These are phyloP conservation scores for Arremon brunneinucha DNA, from an alignment of 2,797 vertebrate species.

Conservation along the genomic window DNA sequence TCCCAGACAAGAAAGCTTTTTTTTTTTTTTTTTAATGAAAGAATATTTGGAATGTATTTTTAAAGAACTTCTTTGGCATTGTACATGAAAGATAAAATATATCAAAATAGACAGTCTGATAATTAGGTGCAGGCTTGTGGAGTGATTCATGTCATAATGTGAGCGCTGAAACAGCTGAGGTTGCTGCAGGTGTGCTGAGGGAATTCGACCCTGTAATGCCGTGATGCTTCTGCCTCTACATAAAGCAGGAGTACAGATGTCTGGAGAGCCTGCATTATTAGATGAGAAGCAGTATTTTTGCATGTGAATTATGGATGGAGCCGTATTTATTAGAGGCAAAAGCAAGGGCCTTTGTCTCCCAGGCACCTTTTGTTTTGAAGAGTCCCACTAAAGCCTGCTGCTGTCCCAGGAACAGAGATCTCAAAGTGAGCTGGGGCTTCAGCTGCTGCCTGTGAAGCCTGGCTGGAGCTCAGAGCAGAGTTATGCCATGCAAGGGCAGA, in stretches of 20 bases:
- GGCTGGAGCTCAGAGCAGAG: accelerated
- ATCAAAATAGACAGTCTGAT: slow-evolving; percentile 39
- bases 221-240: background rate
- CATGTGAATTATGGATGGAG: background rate
- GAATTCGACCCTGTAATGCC: background rate
- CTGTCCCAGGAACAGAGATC: background rate
- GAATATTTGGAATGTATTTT: background rate
- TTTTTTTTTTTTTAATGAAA: background rate
- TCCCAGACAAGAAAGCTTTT: background rate
- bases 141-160: slow-evolving; percentile 46
- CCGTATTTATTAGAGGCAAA: background rate
- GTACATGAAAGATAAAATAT: slow-evolving; percentile 34
- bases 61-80: slow-evolving; percentile 15
- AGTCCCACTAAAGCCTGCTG: background rate
- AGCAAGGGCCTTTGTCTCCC: background rate
- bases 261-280: background rate
- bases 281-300: slow-evolving; percentile 3
- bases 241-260: slow-evolving; percentile 2
- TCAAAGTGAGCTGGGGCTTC: background rate
- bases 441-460: background rate
- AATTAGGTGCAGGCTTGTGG: slow-evolving; percentile 50
- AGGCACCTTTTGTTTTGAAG: background rate
- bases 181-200: slow-evolving; percentile 58
- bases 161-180: slow-evolving; percentile 42
- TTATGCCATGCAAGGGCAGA: accelerated